phyloP scores from a whole-genome alignment of 2,888 invertebrate genomes.

The Agrotis segetum region DNA sequence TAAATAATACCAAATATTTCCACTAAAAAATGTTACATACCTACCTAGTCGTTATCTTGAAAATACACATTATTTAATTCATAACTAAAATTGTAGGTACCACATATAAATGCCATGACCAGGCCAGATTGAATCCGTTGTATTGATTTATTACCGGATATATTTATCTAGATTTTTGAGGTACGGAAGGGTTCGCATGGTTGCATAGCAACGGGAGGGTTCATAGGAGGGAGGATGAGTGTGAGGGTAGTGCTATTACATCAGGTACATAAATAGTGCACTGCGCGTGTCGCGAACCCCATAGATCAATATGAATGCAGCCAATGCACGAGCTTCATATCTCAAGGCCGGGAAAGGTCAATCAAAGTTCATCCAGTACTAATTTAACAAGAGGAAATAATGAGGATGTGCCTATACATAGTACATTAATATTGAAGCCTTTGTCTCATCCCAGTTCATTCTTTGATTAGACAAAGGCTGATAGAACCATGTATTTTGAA shows the following conservation, averaged over 20 bases:
- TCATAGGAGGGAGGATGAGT: too few species aligned
- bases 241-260: not conserved
- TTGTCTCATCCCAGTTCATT: too few species aligned
- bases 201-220: not conserved
- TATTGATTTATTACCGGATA: slow-evolving; percentile 23
- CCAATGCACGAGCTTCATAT: slow-evolving; percentile 9
- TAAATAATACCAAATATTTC: slow-evolving; percentile 22
- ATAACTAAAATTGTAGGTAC: not conserved
- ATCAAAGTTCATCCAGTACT: not conserved
- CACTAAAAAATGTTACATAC: not conserved
- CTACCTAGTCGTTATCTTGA: not conserved
- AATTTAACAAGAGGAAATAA: too few species aligned
- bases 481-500: too few species aligned
- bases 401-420: too few species aligned
- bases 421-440: too few species aligned
- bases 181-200: not conserved
- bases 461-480: too few species aligned
- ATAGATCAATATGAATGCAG: slow-evolving; percentile 25
- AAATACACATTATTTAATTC: not conserved
- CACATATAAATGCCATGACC: not conserved
- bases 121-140: not conserved
- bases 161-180: not conserved
- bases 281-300: not conserved
- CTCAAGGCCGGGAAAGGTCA: not conserved
- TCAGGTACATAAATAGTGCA: not conserved